phyloP scores from a whole-genome alignment of 2,113 vertebrate species.

The Micronycteris hirsuta region DNA sequence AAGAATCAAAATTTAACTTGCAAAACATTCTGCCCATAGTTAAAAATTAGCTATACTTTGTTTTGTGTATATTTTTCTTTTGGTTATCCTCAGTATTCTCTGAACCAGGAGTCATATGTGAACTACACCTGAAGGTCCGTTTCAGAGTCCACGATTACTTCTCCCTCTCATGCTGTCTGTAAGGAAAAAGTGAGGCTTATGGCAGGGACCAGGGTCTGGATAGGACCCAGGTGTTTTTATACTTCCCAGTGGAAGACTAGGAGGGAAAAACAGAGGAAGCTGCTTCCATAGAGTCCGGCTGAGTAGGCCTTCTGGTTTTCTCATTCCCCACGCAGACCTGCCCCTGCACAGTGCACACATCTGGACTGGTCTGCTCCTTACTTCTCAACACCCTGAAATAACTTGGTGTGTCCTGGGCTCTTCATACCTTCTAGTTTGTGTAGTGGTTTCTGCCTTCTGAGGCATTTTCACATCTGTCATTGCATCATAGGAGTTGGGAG shows the following conservation, averaged over 20 bases:
- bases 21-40: neutral
- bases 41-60: neutral
- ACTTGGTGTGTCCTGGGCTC: neutral
- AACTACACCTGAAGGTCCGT: neutral
- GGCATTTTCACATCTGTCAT: neutral
- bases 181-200: neutral
- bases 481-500: neutral
- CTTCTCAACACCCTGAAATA: neutral
- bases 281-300: neutral
- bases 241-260: neutral
- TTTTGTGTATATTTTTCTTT: neutral
- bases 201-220: neutral
- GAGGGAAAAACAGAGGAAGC: neutral
- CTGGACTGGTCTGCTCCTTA: neutral
- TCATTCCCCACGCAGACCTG: neutral
- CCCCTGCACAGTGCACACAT: neutral
- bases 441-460: neutral
- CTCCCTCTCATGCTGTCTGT: neutral
- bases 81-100: neutral
- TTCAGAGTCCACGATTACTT: neutral
- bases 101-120: neutral
- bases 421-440: neutral
- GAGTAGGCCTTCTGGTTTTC: neutral
- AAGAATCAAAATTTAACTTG: neutral
- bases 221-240: neutral